Percentiles rank a stretch among this genome's conserved stretches.
These are phyloP conservation scores for Accipiter virgatus DNA, from an alignment of 2,113 vertebrate genomes.

Conservation along the genomic window DNA sequence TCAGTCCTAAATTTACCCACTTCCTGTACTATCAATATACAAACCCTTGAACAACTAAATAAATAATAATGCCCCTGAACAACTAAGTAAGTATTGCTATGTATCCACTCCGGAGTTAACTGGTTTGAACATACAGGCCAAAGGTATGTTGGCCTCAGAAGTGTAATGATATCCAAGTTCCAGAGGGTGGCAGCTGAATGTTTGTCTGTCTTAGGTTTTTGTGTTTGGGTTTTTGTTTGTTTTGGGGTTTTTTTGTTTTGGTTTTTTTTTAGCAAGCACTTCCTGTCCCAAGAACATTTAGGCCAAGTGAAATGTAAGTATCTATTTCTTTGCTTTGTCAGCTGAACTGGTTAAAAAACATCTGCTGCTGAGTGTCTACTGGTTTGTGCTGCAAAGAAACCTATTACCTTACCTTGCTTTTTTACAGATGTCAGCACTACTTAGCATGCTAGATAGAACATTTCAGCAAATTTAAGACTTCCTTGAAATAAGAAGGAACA, in stretches of 20 bases:
- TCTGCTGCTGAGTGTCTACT: not conserved
- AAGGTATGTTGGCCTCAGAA: not conserved
- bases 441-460: not conserved
- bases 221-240: not conserved
- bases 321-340: not conserved
- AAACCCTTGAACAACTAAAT: not conserved
- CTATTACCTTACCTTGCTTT: not conserved
- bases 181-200: slow-evolving; percentile 32
- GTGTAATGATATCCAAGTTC: not conserved
- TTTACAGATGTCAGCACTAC: not conserved
- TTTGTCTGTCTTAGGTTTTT: not conserved
- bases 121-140: not conserved
- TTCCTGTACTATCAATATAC: not conserved
- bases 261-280: not conserved
- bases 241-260: not conserved
- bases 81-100: not conserved
- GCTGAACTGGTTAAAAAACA: not conserved
- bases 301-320: not conserved
- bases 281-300: not conserved
- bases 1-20: not conserved
- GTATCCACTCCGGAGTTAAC: not conserved
- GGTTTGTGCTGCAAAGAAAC: not conserved
- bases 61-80: not conserved
- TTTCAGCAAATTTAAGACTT: not conserved
- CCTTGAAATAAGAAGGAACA: not conserved